Evolutionary conservation across 2,797 vertebrate genomes (phyloP), one percentile per base, ranked within the genome.

Genomic region (Pitangus sulphuratus): DNA sequence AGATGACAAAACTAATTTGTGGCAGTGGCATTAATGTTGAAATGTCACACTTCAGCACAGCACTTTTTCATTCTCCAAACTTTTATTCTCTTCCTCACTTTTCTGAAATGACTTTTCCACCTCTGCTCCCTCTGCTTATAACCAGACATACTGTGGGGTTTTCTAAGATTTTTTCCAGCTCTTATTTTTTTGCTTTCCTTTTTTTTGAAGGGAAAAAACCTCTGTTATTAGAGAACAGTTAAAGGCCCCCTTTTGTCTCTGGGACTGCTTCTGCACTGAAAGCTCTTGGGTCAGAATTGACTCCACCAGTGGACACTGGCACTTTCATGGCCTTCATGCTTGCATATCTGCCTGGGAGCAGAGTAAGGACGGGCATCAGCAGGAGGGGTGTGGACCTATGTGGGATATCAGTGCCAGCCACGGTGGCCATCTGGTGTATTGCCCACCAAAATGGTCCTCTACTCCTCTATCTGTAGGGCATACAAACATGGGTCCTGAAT

Each of bases 1-100:
- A 84, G 71, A 89, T 79, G 89, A 60, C 91, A 89, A 82, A 96
- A 80, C n/a, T 80, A 62, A 95, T 93, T 80, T 87, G 61, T 76
- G 64, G 48, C 77, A 76, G 64, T 53, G 21, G 48, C 33, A 80
- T 83, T 89, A 75, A 85, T 48, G 71, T 25, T 83, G 86, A 92
- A 87, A 82, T n/a, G n/a, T 80, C 90, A 71, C 75, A 89, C 64
- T 64, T 60, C 66, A 90, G 40, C 40, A 61, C 40, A 72, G 31
- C 22, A 31, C 2, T 54, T 76, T 91, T 87, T 56, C 31, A 22
- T 82, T 64, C 66, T 79, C 51, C 3, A 4, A 91, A 70, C 11
- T 70, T 89, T 60, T 64, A 74, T 87, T 83, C 25, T 57, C 60
- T 87, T 74, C 15, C 44, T 69, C 56, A 31, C 47, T 83, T 93